Percentiles rank a stretch among this genome's conserved stretches.
Evolutionary conservation across 2,888 invertebrate genomes (phyloP).

Genomic region (Pecten maximus): DNA sequence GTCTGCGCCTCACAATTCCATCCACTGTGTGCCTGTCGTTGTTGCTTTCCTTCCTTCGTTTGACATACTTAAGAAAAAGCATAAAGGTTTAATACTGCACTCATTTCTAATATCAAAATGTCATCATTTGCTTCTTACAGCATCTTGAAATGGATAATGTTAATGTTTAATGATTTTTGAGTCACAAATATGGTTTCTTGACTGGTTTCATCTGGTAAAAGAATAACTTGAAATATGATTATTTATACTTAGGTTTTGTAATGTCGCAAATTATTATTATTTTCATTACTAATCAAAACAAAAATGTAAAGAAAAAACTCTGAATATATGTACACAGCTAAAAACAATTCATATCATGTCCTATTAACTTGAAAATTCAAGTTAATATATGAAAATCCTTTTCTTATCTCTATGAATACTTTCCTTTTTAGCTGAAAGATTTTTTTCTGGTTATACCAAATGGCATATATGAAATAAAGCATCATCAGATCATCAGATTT

Average conservation of each 20-base stretch:
- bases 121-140: not conserved
- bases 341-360: not conserved
- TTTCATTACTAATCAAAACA: not conserved
- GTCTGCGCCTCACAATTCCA: not conserved
- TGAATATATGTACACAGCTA: not conserved
- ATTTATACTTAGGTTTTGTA: not conserved
- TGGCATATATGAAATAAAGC: too few species aligned
- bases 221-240: not conserved
- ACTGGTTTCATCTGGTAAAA: not conserved
- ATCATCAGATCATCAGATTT: too few species aligned
- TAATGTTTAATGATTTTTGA: not conserved
- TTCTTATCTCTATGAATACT: too few species aligned
- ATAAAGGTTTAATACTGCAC: not conserved
- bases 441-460: too few species aligned
- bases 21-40: not conserved
- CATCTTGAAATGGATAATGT: not conserved
- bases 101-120: not conserved
- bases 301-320: not conserved
- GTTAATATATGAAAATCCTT: not conserved
- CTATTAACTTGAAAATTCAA: not conserved
- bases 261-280: not conserved
- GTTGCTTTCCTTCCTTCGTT: not conserved
- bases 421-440: not conserved
- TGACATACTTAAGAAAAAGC: not conserved
- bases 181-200: not conserved